These are phyloP conservation scores for Zalophus californianus DNA, from an alignment of 2,797 vertebrate genomes.

Conservation along the genomic window DNA sequence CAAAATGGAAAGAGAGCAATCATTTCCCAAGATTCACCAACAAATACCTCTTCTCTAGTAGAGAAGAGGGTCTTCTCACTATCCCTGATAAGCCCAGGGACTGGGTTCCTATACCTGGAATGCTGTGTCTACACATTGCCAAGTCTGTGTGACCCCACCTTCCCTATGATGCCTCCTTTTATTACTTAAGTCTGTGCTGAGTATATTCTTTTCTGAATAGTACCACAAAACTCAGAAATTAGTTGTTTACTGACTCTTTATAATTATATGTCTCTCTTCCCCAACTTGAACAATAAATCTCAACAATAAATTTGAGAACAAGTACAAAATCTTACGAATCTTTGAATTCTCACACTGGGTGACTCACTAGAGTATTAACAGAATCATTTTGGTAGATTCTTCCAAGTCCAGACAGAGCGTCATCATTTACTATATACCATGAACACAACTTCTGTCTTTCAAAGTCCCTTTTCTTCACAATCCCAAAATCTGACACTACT, in stretches of 20 bases:
- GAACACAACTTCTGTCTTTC: not conserved
- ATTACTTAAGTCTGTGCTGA: not conserved
- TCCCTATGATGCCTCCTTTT: not conserved
- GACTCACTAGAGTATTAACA: not conserved
- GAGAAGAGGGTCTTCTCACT: not conserved
- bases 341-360: not conserved
- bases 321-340: not conserved
- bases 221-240: not conserved
- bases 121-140: not conserved
- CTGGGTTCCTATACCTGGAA: not conserved
- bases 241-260: not conserved
- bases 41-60: not conserved
- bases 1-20: not conserved
- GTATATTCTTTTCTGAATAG: not conserved
- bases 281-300: not conserved
- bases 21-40: not conserved
- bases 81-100: not conserved
- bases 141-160: not conserved
- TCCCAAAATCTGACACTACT: not conserved
- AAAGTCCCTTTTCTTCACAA: not conserved
- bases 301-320: constrained; percentile 14
- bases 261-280: not conserved
- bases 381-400: not conserved
- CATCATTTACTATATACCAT: not conserved
- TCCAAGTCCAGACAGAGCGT: not conserved